Evolutionary conservation across 1,140 invertebrate genomes (phyloP), one percentile per base, ranked within the genome.

Genomic region (Periplaneta americana): DNA sequence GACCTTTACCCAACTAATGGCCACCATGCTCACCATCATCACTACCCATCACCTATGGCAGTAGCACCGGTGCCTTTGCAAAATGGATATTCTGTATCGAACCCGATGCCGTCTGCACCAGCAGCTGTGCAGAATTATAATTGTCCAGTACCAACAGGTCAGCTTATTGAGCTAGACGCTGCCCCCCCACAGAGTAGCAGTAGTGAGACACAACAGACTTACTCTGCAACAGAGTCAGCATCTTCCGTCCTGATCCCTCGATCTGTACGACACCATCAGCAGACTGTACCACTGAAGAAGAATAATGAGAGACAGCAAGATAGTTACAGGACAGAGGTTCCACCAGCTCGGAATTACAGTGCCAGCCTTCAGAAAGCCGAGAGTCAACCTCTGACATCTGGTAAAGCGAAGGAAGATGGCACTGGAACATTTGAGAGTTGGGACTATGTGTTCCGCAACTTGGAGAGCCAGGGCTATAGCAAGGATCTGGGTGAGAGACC

Each of bases 401-500:
- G 88, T 84, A 91, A 87, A 87, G 90, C 87, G 4, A 88, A 86
- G 48, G 89, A 90, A 82, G 91, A 92, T 81, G 91, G 91, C 5
- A 91, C 91, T 83, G 91, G 91, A 6, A 91, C 91, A 0, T 93
- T 92, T 81, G 93, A 94, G 82, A 91, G 91, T 76, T 95, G 94
- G 94, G 93, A 94, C 85, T 95, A 94, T 85, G 95, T 96, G 0
- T 95, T 93, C 85, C 90, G 92, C 83, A 94, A 94, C 87, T 87
- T 95, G 6, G 93, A 95, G 82, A 94, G 91, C 83, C 91, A 93
- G 83, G 92, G 94, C 1, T 94, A 95, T 83, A 92, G 91, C 4
- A 94, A 94, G 84, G 92, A 94, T 86, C 85, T 93, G 10, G 91
- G 90, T 5, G 92, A 93, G 78, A 87, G 90, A 28, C 90, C 91